These are phyloP conservation scores for Epinotia nisella DNA, from an alignment of 2,888 invertebrate species.

Conservation along the genomic window DNA sequence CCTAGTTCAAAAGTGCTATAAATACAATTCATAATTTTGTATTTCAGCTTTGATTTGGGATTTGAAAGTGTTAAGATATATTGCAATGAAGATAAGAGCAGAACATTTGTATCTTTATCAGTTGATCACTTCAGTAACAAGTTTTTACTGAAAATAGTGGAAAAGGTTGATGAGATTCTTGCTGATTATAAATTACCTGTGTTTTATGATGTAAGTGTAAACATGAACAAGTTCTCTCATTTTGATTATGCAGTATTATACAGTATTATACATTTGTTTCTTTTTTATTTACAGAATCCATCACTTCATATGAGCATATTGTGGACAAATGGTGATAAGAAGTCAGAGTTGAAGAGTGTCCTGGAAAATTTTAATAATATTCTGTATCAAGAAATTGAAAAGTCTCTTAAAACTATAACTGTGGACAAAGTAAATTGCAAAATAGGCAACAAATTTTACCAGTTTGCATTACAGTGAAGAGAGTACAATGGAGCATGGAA, in stretches of 20 bases:
- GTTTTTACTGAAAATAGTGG: conserved; percentile 83
- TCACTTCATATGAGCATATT: conserved; percentile 94
- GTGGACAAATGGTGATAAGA: conserved; percentile 90
- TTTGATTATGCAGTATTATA: background rate
- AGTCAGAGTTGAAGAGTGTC: conserved; percentile 73
- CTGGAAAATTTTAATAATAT: conserved; percentile 79
- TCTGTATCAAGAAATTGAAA: conserved; percentile 63
- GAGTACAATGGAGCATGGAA: conserved; percentile 51
- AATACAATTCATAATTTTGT: conserved; percentile 25
- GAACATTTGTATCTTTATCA: conserved; percentile 92
- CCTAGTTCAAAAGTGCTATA: no score
- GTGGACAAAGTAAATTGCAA: conserved; percentile 87
- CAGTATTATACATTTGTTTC: conserved; percentile 20
- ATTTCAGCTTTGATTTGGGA: conserved; percentile 84
- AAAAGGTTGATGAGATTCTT: conserved; percentile 87
- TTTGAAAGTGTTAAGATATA: conserved; percentile 88
- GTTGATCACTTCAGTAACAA: conserved; percentile 84
- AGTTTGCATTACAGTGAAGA: conserved; percentile 69
- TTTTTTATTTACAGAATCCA: conserved; percentile 86
- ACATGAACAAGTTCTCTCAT: background rate
- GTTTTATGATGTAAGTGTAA: conserved; percentile 89
- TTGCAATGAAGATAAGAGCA: conserved; percentile 92
- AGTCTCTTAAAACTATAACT: conserved; percentile 71
- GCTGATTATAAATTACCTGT: conserved; percentile 89
- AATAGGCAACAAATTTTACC: conserved; percentile 90